phyloP scores from a whole-genome alignment of 2,888 invertebrate genomes.

The Leptopilina drosophilae region DNA sequence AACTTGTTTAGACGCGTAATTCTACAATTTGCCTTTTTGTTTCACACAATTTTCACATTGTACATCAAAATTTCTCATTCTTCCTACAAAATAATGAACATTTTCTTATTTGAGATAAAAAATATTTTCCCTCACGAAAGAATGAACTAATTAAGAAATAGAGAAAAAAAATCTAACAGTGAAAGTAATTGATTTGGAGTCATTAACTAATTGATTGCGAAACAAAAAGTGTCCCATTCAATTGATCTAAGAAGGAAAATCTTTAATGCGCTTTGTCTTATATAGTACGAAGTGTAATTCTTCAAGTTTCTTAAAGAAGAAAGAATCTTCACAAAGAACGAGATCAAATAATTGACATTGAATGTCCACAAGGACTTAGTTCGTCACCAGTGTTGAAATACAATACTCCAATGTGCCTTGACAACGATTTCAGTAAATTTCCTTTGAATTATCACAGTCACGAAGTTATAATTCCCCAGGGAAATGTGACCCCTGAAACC shows the following conservation, averaged over 20 bases:
- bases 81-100: too few relatives aligned
- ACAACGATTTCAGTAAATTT: conserved; percentile 41
- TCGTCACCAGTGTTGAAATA: conserved; percentile 43
- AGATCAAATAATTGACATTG: background rate
- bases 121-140: too few relatives aligned
- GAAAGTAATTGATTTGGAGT: background rate
- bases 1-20: too few relatives aligned
- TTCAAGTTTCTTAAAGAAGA: background rate
- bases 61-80: too few relatives aligned
- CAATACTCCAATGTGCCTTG: conserved; percentile 50
- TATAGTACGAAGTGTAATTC: background rate
- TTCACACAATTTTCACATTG: too few relatives aligned
- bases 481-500: conserved; percentile 64
- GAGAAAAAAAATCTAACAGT: too few relatives aligned
- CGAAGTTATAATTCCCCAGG: conserved; percentile 62
- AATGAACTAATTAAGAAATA: too few relatives aligned
- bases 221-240: too few relatives aligned
- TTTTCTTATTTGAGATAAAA: too few relatives aligned
- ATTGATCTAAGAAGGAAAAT: too few relatives aligned
- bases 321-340: background rate
- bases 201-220: background rate
- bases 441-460: conserved; percentile 64
- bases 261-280: background rate
- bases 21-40: too few relatives aligned
- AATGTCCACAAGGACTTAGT: background rate